These are phyloP conservation scores for Peromyscus eremicus DNA, from an alignment of 2,797 vertebrate genomes.

Conservation along the genomic window DNA sequence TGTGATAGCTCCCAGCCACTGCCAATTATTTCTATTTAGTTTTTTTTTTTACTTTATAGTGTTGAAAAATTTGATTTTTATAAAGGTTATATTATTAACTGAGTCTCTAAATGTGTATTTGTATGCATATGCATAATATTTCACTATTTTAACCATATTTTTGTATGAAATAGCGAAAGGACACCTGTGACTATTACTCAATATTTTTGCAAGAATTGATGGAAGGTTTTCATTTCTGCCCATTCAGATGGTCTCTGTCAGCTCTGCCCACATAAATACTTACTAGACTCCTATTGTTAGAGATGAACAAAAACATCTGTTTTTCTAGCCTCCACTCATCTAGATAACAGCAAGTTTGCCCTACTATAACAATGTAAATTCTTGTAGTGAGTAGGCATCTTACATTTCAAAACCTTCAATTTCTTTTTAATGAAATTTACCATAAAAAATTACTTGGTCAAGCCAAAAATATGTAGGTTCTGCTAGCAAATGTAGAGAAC, in stretches of 20 bases:
- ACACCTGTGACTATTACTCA: background rate
- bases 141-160: background rate
- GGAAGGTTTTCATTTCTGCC: background rate
- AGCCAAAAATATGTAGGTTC: background rate
- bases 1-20: background rate
- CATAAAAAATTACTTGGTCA: background rate
- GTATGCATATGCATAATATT: background rate
- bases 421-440: background rate
- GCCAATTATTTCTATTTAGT: background rate
- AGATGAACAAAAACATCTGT: background rate
- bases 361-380: background rate
- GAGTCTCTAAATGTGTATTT: background rate
- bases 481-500: background rate
- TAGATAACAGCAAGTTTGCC: background rate
- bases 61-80: slow-evolving; percentile 2
- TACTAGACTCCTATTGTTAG: background rate
- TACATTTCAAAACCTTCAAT: background rate
- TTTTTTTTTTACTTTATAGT: slow-evolving; percentile 4
- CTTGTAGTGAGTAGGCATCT: background rate
- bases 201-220: background rate
- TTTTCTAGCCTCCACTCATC: background rate
- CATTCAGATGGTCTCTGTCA: background rate
- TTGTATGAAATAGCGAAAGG: background rate
- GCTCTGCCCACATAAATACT: background rate
- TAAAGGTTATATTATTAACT: background rate